Base-by-base conservation (phyloP, 2,888 invertebrate genomes). In the Athetis lepigone region DNA sequence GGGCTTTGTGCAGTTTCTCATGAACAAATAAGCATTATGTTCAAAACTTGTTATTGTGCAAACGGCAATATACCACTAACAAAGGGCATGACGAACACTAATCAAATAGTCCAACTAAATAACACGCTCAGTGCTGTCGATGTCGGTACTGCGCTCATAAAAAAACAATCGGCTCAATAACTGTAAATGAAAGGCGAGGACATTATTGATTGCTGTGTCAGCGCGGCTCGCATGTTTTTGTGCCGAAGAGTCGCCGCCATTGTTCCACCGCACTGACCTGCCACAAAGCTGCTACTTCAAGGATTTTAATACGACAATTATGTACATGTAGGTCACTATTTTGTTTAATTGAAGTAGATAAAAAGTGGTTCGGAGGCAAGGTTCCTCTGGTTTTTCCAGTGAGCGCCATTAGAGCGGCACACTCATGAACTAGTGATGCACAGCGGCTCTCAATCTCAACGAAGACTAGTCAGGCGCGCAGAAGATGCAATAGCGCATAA, bases 171-270 rank as follows among this genome's bases (percentile, higher is more conserved):
- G 37, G 55, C 27, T 54, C 68, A 69, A 66, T 59, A 68, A 60
- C 47, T 46, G 42, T 51, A 51, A 62, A 65, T 58, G 43, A 58
- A 54, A 65, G 40, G 45, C 78, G 71, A 77, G 77, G 78, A 77
- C 78, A 63, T 52, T 66, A 77, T 66, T 71, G 75, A 77, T 77
- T 71, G 68, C 61, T 43, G 52, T 49, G 55, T 67, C 59, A 52
- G 52, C 52, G 51, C 71, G 73, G 50, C 33, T 39, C 27, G 19
- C 11, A 4, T n/a, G 39, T 47, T 72, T 73, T 67, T 37, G 27
- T 42, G 27, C 27, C 27, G 54, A 72, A 67, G 40, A 61, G 58
- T 54, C 56, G n/a, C 29, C 13, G 29, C 19, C 36, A 61, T 67
- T 61, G 56, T 61, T 61, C 67, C 54, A 42, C 13, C 37, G 21